Evolutionary conservation across 1,140 invertebrate species (phyloP).

Genomic region (Bombus waltoni): DNA sequence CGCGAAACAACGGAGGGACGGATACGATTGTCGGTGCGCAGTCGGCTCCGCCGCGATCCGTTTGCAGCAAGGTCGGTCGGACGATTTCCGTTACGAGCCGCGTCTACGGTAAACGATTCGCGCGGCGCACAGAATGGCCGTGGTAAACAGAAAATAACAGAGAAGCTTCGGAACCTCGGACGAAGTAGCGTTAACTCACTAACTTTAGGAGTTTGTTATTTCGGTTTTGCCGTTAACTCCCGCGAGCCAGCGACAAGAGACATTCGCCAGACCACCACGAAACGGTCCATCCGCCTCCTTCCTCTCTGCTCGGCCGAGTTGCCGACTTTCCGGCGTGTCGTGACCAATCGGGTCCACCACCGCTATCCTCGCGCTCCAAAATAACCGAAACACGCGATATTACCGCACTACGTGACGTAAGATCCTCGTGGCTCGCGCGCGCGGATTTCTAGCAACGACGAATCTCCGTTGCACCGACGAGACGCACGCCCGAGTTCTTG

Average conservation of each 20-base stretch:
- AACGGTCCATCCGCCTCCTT: conserved; percentile 24
- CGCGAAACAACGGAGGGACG: neutral
- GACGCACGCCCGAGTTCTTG: neutral
- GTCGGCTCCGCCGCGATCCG: neutral
- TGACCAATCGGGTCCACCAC: conserved; percentile 47
- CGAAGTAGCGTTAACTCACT: conserved; percentile 66
- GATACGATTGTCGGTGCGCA: neutral
- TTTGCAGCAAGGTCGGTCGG: conserved; percentile 30
- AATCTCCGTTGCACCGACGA: neutral
- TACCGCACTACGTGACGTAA: conserved; percentile 53
- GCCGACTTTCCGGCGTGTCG: conserved; percentile 52
- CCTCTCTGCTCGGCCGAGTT: conserved; percentile 17
- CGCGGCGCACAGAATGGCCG: conserved; percentile 25
- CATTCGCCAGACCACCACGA: conserved; percentile 79
- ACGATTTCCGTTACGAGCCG: conserved; percentile 34
- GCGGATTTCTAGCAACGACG: neutral
- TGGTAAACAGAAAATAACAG: conserved; percentile 66
- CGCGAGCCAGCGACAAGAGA: conserved; percentile 75
- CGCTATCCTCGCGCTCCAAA: conserved; percentile 41
- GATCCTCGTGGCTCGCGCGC: neutral
- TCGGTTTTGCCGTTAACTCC: conserved; percentile 74
- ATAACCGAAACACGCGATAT: conserved; percentile 62
- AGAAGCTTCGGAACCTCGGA: conserved; percentile 49
- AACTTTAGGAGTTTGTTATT: conserved; percentile 76
- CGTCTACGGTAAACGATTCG: conserved; percentile 35